Conservation (phyloP, 2,888 invertebrate species). For the Cremastinae sp. region DNA sequence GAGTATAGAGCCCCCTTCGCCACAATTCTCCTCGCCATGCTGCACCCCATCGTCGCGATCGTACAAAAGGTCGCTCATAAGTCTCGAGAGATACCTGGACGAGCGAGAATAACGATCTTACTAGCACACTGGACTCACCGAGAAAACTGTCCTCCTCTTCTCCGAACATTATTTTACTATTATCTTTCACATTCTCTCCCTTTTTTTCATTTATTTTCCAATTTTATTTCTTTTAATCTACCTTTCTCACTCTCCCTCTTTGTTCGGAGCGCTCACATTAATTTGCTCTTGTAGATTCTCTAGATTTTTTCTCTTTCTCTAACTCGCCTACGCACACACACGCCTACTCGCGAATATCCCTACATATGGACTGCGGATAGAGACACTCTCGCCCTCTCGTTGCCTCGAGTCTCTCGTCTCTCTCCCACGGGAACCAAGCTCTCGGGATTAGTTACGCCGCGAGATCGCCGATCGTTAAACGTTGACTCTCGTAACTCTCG, state of each 20-base stretch:
- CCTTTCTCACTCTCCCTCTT: slow-evolving; percentile 57
- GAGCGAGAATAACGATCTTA: slow-evolving; percentile 77
- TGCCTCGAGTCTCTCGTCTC: too few relatives aligned
- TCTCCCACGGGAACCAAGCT: slow-evolving; percentile 41
- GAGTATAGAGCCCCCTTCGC: slow-evolving; percentile 67
- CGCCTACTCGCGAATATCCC: slow-evolving; percentile 43
- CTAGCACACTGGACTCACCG: slow-evolving; percentile 65
- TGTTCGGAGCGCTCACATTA: slow-evolving; percentile 36
- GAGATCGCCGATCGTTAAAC: slow-evolving; percentile 64
- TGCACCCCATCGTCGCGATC: slow-evolving; percentile 64
- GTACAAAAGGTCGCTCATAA: slow-evolving; percentile 75
- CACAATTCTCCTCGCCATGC: slow-evolving; percentile 49
- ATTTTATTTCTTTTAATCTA: slow-evolving; percentile 55
- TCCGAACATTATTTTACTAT: slow-evolving; percentile 65
- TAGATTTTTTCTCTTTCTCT: slow-evolving; percentile 49
- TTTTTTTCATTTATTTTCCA: slow-evolving; percentile 35
- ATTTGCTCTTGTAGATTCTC: slow-evolving; percentile 47
- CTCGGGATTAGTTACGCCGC: slow-evolving; percentile 62
- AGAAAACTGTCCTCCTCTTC: slow-evolving; percentile 53
- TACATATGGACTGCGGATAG: slow-evolving; percentile 33
- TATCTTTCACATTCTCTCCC: slow-evolving; percentile 62
- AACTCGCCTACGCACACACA: slow-evolving; percentile 61
- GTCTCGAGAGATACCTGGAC: slow-evolving; percentile 75
- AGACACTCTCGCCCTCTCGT: slow-evolving; percentile 39
- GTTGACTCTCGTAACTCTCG: slow-evolving; percentile 64